Conservation (phyloP, 2,797 vertebrate species). For the Thaleichthys pacificus region DNA sequence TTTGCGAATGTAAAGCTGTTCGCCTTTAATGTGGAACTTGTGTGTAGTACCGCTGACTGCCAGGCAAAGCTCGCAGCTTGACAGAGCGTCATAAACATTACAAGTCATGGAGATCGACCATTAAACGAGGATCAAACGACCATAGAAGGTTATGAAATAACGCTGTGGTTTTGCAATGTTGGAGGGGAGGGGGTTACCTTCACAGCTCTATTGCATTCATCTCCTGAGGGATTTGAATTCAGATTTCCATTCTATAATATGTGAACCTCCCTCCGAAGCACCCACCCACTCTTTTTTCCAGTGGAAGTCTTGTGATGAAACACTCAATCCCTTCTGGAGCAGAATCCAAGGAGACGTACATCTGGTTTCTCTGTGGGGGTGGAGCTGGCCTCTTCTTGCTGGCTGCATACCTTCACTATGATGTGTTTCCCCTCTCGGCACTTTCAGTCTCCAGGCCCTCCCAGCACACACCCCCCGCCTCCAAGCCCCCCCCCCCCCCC, state of each 20-base stretch:
- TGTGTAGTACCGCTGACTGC: constrained; percentile 4
- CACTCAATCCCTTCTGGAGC: not conserved
- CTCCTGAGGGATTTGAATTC: not conserved
- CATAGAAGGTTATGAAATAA: constrained; percentile 2
- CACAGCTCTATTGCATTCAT: not conserved
- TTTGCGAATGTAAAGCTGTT: not conserved
- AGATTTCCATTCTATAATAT: not conserved
- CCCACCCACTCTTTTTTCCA: not conserved
- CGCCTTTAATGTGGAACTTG: not conserved
- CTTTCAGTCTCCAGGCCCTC: not conserved
- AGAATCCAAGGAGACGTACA: constrained; percentile 1
- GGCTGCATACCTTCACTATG: constrained; percentile 29
- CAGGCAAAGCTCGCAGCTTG: not conserved
- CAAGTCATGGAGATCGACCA: not conserved
- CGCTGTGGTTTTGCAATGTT: no score
- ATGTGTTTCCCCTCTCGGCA: constrained; percentile 15
- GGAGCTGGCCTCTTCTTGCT: constrained; percentile 13
- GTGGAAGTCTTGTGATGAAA: not conserved
- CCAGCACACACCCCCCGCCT: not conserved
- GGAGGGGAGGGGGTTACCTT: not conserved
- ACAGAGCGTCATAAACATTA: not conserved
- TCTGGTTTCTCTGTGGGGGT: constrained; percentile 20
- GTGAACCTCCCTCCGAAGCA: not conserved
- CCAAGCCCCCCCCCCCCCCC: not conserved
- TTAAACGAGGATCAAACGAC: not conserved